Base-by-base conservation (phyloP, 2,888 invertebrate species). In the Hyposoter dolosus region DNA sequence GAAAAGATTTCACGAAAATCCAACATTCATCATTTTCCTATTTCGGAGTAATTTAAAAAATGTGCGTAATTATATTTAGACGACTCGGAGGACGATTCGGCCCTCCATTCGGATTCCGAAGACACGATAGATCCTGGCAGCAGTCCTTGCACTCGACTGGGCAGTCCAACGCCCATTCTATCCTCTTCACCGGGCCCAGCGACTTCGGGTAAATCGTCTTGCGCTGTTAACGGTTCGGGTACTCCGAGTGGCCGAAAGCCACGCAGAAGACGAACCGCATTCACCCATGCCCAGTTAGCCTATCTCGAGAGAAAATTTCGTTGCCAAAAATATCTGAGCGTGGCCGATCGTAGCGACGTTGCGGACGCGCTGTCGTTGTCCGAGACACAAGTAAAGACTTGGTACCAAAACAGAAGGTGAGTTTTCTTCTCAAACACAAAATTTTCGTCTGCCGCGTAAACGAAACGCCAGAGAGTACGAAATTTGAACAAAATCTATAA, bases 321-420 rank as follows among this genome's bases (percentile, higher is more conserved):
- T 10, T 98, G 98, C 91, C 98, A 98, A 94, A 99, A 99, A 94
- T 99, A 99, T 94, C 95, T 99, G 85, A 98, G 98, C 86, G 98
- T 99, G 9, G 98, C 98, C 0, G 99, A 99, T 93, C 95, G 99
- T 56, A 98, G 98, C 82, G 98, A 98, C 93, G 98, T 99, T 0
- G 98, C 99, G 0, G 98, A 98, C 91, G 97, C 98, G 0, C 95
- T 99, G 35, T 98, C 97, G 91, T 95, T 99, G 40, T 97, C 98
- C 50, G 99, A 99, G 94, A 99, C 98, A 0, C 99, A 99, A 91
- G 98, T 99, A 77, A 99, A 99, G 95, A 99, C 99, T 1, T 99
- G 99, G 98, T 99, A 98, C 91, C 98, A 98, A 94, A 98, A 98
- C 92, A 95, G 98, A 94, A 96, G 98, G 98, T 98, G 90, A 94